Evolutionary conservation across 2,113 vertebrate genomes (phyloP).

Genomic region (Trochalopteron elliotii): DNA sequence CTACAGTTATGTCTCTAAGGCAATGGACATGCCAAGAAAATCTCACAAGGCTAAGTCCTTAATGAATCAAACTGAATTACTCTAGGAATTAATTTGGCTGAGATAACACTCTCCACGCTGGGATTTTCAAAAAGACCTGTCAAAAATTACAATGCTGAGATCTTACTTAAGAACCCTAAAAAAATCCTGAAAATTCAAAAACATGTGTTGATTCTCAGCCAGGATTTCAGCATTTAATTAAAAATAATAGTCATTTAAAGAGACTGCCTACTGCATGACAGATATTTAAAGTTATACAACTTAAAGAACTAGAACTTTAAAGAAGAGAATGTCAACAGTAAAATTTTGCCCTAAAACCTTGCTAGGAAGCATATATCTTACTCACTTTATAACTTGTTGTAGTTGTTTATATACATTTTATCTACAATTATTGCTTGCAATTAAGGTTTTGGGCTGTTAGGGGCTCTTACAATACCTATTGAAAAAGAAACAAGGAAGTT

Average conservation of each 20-base stretch:
- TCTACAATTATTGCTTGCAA: not conserved
- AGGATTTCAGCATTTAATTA: not conserved
- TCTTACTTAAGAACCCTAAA: not conserved
- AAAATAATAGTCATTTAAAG: not conserved
- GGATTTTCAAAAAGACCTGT: not conserved
- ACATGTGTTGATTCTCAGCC: not conserved
- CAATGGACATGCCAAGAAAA: not conserved
- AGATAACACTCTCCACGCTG: not conserved
- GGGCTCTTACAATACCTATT: not conserved
- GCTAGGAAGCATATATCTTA: not conserved
- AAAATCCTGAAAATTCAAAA: not conserved
- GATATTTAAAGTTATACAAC: not conserved
- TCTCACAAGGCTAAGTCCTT: not conserved
- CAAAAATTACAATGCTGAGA: not conserved
- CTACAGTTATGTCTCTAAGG: not conserved
- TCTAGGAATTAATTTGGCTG: slow-evolving; percentile 29
- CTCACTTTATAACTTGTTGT: not conserved
- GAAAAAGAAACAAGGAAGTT: not conserved
- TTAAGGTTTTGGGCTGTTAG: not conserved
- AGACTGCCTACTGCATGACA: not conserved
- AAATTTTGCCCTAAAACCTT: not conserved
- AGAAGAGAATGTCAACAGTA: not conserved
- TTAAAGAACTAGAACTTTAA: not conserved
- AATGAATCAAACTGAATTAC: slow-evolving; percentile 4
- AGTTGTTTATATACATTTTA: not conserved